Base-by-base conservation (phyloP, 2,888 invertebrate species). In the Aelia acuminata region DNA sequence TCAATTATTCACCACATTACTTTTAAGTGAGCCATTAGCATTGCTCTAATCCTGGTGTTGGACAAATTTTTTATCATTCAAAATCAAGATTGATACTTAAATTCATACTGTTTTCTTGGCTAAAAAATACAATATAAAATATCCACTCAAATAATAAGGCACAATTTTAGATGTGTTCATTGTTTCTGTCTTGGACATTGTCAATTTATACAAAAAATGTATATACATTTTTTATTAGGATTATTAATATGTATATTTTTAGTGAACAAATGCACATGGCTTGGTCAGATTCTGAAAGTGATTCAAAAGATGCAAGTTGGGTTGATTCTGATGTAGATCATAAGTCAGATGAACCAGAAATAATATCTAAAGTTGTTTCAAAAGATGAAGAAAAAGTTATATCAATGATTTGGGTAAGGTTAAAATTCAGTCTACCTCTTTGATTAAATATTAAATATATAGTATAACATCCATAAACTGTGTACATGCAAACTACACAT, bases 211-310 rank as follows among this genome's bases (percentile, higher is more conserved):
- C n/a, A n/a, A n/a, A n/a, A n/a, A 31, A 63, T 63, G 7, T 63
- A 20, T 31, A 4, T 3, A 31, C 26, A 31, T 31, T 31, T 1
- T 2, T 13, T 31, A 31, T 26, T 63, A 63, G 7, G 7, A 63
- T 1, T 31, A 39, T n/a, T 20, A 39, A 80, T 18, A 11, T 80
- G 43, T 43, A 43, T 80, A 10, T 75, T 80, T 53, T 43, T 35
- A 80, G 80, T 80, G 80, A 80, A n/a, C n/a, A 80, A 80, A 47
- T 80, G 39, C 75, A 3, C 11, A 75, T 75, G n/a, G 1, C 80
- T 80, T 80, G 80, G 80, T 80, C 80, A 80, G 80, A 80, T 47
- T 80, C 80, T 47, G 80, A 80, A 43, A 80, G 80, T 80, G 80
- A 80, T 47, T 47, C 80, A 43, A 80, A 80, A 80, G n/a, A 80